Base-by-base conservation (phyloP, 1,140 invertebrate species). In the Cyclina sinensis region DNA sequence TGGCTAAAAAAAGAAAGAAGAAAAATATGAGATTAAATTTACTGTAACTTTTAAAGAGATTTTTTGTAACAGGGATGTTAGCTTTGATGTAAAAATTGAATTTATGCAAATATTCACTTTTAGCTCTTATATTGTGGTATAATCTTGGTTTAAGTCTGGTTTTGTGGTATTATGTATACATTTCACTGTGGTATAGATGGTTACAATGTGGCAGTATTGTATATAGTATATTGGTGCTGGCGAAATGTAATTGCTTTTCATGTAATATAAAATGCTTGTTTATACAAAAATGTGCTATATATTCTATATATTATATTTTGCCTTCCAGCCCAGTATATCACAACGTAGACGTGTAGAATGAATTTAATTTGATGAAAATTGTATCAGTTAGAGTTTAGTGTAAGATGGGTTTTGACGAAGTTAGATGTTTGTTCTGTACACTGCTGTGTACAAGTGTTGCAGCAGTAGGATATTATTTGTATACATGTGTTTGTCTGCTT, bases 401-500 rank as follows among this genome's bases (percentile, higher is more conserved):
- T n/a, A 62, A 62, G 57, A 62, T 62, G 57, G 51, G 57, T 27
- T 62, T 11, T 62, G 27, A 27, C 9, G 5, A 27, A n/a, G n/a
- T n/a, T n/a, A n/a, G n/a, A n/a, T 62, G 57, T 24, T 62, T 5
- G 18, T n/a, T 62, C 57, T 4, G 21, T 62, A 9, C 27, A 27
- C n/a, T 14, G n/a, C 57, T 27, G 24, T 27, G 27, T 62, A 27
- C 46, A 35, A 48, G 21, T 46, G 18, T 46, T 0, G 21, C 24
- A 1, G 27, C 46, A 78, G 24, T 30, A 51, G 30, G 16, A 12
- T 51, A 1, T 5, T 35, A 78, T 54, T 48, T 76, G 68, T 83
- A 82, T 76, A 78, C 48, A 46, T 88, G 46, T 84, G 14, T 57
- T 89, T 51, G 57, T 89, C 48, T 86, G 65, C 65, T 86, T 90